These are phyloP conservation scores for Talpa occidentalis DNA, from an alignment of 2,113 vertebrate species.

Conservation along the genomic window DNA sequence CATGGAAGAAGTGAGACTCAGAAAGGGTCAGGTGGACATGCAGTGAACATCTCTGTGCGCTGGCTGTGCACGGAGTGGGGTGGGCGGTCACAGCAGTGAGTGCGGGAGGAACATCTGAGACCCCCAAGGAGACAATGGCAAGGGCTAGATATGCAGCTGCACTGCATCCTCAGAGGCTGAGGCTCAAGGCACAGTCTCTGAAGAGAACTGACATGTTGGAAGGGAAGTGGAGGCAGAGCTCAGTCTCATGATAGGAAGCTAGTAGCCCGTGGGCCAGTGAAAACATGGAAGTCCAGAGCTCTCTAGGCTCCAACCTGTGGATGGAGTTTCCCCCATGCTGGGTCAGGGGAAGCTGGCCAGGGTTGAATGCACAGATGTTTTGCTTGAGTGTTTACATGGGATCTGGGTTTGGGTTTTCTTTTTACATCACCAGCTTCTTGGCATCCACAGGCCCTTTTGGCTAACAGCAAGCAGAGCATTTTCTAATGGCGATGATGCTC, in stretches of 20 bases:
- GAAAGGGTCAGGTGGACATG: background rate
- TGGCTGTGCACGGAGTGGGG: too few species aligned
- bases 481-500: background rate
- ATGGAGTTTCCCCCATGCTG: background rate
- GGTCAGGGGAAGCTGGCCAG: background rate
- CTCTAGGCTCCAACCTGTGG: background rate
- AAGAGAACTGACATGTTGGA: background rate
- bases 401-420: background rate
- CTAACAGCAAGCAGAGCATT: background rate
- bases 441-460: background rate
- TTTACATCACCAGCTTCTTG: background rate
- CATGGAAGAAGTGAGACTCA: background rate
- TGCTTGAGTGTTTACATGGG: background rate
- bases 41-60: too few species aligned
- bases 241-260: background rate
- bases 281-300: background rate
- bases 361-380: background rate
- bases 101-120: background rate
- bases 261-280: background rate
- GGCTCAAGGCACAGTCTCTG: background rate
- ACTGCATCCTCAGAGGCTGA: background rate
- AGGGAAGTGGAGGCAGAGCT: background rate
- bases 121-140: background rate
- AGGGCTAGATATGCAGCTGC: background rate
- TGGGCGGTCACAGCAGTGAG: background rate